Percentiles rank a stretch among this genome's conserved stretches.
These are phyloP conservation scores for Meiosimyza platycephala DNA, from an alignment of 2,888 invertebrate species.

Conservation along the genomic window DNA sequence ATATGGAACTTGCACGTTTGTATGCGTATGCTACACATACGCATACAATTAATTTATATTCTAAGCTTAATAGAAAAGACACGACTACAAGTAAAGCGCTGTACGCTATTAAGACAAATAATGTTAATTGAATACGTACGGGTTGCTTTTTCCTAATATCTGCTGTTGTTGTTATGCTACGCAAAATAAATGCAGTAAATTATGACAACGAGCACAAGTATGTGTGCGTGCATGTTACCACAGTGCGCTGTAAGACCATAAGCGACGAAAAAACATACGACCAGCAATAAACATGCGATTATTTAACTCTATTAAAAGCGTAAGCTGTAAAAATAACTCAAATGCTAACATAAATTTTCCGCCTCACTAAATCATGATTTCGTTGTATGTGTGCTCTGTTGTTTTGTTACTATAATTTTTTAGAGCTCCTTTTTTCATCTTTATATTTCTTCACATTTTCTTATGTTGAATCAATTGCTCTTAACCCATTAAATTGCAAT, in stretches of 20 bases:
- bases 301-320: too few species aligned
- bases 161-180: neutral
- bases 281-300: too few species aligned
- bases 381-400: too few species aligned
- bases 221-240: too few species aligned
- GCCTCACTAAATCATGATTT: conserved; percentile 6
- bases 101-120: conserved; percentile 14
- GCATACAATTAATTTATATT: conserved; percentile 19
- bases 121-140: conserved; percentile 20
- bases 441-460: neutral
- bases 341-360: conserved; percentile 34
- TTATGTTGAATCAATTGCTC: conserved; percentile 38
- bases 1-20: neutral
- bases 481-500: conserved; percentile 45
- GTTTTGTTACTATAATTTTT: too few species aligned
- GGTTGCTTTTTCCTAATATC: neutral
- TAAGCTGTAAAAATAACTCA: too few species aligned
- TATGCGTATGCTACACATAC: conserved; percentile 13
- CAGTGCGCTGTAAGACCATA: too few species aligned
- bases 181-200: conserved; percentile 23
- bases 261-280: too few species aligned
- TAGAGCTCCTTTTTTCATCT: neutral
- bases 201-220: neutral
- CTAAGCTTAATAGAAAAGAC: conserved; percentile 15
- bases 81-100: neutral